Evolutionary conservation across 2,797 vertebrate species (phyloP).

Genomic region (Aselliscus stoliczkanus): DNA sequence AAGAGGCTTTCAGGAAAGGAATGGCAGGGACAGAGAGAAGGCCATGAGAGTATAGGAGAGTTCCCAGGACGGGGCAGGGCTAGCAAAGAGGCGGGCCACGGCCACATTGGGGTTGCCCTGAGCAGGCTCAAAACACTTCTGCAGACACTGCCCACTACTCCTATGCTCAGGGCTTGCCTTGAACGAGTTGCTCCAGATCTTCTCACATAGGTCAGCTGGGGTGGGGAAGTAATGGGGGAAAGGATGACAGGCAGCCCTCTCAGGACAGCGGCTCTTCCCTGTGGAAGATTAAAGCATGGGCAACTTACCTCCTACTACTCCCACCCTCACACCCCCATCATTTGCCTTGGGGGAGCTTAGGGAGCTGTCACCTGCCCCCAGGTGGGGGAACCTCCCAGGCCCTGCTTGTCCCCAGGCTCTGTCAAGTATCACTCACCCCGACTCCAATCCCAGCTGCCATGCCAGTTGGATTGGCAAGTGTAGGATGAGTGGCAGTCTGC

Average conservation of each 20-base stretch:
- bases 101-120: slow-evolving; percentile 87
- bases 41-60: fast-evolving
- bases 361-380: not conserved
- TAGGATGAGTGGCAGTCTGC: slow-evolving; percentile 85
- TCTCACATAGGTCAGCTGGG: slow-evolving; percentile 88
- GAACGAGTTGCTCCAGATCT: slow-evolving; percentile 92
- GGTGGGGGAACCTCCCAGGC: fast-evolving
- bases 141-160: slow-evolving; percentile 88
- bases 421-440: slow-evolving; percentile 76
- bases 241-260: slow-evolving; percentile 76
- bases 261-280: slow-evolving; percentile 88
- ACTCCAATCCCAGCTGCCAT: slow-evolving; percentile 89
- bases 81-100: slow-evolving; percentile 84
- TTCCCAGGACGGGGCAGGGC: not conserved
- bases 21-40: not conserved
- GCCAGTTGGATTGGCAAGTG: slow-evolving; percentile 93
- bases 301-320: not conserved
- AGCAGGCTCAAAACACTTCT: slow-evolving; percentile 89
- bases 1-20: not conserved
- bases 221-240: slow-evolving; percentile 84
- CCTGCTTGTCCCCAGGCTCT: too few relatives aligned
- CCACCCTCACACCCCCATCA: too few relatives aligned
- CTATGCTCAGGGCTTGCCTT: slow-evolving; percentile 79
- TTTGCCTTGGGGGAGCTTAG: not conserved
- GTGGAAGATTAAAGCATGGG: not conserved